Conservation (phyloP, 2,113 vertebrate species). For the Pao palembangensis region DNA sequence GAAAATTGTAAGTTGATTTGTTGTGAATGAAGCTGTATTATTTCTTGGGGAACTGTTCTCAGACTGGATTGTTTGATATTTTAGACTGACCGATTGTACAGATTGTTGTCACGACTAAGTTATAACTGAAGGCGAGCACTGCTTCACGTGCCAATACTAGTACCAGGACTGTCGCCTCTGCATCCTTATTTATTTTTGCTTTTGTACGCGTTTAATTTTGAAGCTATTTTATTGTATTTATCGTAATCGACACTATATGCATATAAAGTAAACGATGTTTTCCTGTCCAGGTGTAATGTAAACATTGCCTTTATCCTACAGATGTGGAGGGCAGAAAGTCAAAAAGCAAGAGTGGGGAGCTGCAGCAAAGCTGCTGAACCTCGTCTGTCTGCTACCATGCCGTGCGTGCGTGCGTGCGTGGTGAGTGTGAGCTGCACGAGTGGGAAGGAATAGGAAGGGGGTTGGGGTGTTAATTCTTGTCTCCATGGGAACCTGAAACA, state of each 20-base stretch:
- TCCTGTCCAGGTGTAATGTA: constrained; percentile 73
- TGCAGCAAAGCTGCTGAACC: constrained; percentile 90
- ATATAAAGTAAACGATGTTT: constrained; percentile 14
- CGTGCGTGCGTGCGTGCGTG: constrained; percentile 81
- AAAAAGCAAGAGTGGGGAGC: constrained; percentile 95
- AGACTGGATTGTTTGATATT: constrained; percentile 11
- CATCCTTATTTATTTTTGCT: constrained; percentile 60
- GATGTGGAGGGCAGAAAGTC: constrained; percentile 98
- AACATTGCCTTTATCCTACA: constrained; percentile 95
- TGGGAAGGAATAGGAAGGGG: constrained; percentile 56
- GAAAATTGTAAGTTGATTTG: constrained; percentile 24
- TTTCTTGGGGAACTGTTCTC: constrained; percentile 17
- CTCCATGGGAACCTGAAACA: constrained; percentile 62
- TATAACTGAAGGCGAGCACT: constrained; percentile 61
- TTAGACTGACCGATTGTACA: constrained; percentile 42
- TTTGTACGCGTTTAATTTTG: constrained; percentile 28
- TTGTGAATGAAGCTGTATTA: constrained; percentile 43
- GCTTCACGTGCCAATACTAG: constrained; percentile 30
- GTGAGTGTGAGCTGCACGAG: constrained; percentile 84
- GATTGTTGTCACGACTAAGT: constrained; percentile 50
- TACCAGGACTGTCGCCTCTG: constrained; percentile 11
- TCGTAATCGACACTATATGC: constrained; percentile 16
- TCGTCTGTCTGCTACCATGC: constrained; percentile 76
- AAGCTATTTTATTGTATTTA: constrained; percentile 40
- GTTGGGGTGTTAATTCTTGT: constrained; percentile 27